Evolutionary conservation across 2,113 vertebrate genomes (phyloP).

Genomic region (Charina bottae): DNA sequence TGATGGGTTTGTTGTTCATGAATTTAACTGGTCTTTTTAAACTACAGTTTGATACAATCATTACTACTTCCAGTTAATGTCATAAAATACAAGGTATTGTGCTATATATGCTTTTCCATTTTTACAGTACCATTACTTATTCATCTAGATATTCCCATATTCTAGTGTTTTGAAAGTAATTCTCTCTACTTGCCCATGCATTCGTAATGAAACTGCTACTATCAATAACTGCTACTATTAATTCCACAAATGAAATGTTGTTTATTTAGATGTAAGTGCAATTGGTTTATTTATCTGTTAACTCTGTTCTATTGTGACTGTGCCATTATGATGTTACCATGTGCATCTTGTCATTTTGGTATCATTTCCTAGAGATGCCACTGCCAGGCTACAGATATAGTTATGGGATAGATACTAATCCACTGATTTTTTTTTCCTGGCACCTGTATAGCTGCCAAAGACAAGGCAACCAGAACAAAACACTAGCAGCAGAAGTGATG

Average conservation of each 20-base stretch:
- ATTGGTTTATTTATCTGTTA: background rate
- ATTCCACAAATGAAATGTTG: background rate
- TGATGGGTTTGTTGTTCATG: too few species aligned
- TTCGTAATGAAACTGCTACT: background rate
- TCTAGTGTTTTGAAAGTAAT: background rate
- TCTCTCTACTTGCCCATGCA: background rate
- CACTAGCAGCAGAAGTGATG: background rate
- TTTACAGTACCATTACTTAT: background rate
- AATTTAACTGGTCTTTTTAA: too few species aligned
- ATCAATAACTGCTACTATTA: background rate
- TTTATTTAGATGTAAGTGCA: background rate
- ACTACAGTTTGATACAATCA: too few species aligned
- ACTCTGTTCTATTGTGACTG: background rate
- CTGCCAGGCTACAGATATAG: background rate
- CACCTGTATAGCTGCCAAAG: background rate
- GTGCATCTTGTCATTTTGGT: background rate
- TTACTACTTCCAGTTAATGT: background rate
- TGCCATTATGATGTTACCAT: background rate
- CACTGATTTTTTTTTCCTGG: background rate
- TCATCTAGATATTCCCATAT: background rate
- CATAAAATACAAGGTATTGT: background rate
- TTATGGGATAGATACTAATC: background rate
- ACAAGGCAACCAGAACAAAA: background rate
- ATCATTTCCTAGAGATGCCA: background rate
- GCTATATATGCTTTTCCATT: background rate